Evolutionary conservation across 1,140 invertebrate species (phyloP).

Genomic region (Drosophila mojavensis): DNA sequence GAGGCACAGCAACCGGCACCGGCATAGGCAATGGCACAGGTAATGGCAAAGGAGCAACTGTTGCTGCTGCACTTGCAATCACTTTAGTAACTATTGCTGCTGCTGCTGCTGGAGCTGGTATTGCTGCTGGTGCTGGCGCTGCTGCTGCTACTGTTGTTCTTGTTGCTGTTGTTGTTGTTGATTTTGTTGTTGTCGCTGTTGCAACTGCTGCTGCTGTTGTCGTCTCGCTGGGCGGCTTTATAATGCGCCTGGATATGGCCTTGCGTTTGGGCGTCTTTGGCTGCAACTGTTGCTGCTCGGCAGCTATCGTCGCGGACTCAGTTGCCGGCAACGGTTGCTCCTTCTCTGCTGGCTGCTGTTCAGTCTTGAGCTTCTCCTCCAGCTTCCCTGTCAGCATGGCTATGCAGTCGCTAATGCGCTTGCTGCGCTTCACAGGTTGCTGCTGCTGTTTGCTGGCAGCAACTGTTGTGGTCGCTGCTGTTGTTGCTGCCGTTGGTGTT

Average conservation of each 20-base stretch:
- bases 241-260: constrained; percentile 68
- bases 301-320: background rate
- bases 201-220: background rate
- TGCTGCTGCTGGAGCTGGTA: background rate
- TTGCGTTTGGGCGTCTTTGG: constrained; percentile 76
- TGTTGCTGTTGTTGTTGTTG: background rate
- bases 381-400: constrained; percentile 86
- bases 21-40: background rate
- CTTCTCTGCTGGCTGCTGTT: constrained; percentile 45
- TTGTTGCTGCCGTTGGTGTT: background rate
- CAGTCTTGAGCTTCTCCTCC: constrained; percentile 83
- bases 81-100: background rate
- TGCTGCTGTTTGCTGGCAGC: constrained; percentile 4
- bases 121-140: background rate
- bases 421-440: constrained; percentile 75
- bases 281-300: constrained; percentile 26
- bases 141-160: background rate
- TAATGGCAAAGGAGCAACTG: background rate
- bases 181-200: background rate
- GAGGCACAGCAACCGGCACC: background rate
- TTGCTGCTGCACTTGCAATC: constrained; percentile 1
- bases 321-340: constrained; percentile 4
- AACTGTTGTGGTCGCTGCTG: constrained; percentile 18
- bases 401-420: constrained; percentile 85
- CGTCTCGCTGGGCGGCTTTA: constrained; percentile 44